Evolutionary conservation across 2,797 vertebrate species (phyloP), one percentile per base, ranked within the genome.

Genomic region (Diplodus sargus): DNA sequence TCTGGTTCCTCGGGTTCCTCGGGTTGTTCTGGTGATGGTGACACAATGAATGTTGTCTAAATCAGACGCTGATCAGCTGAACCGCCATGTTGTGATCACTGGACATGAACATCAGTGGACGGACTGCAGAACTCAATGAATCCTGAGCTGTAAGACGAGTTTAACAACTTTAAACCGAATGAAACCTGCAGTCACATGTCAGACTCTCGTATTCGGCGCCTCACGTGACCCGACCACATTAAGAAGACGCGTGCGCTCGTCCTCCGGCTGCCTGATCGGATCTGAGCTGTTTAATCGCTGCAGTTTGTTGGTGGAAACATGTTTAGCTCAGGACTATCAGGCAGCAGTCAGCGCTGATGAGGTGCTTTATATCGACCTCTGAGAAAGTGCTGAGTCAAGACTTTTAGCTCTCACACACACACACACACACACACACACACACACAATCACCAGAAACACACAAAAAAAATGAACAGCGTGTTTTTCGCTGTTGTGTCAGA

Each of bases 271-370:
- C 14, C 59, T 45, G 30, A 22, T 39, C 60, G n/a, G 20, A 22
- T 39, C 60, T 39, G 20, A 70, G 39, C 20, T 10, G 28, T 25
- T 70, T 66, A 23, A 73, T 20, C 16, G 62, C 9, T 63, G 61
- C 70, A 39, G 59, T 57, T 56, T 23, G 60, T 47, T 15, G n/a
- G 18, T 52, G 49, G 17, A 39, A 78, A 60, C 60, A 45, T 60
- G 82, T 74, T 70, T 20, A 78, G 63, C 59, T 81, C 79, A 54
- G 72, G 72, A 75, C 18, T 4, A 69, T 64, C 45, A 54, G 64
- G 48, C 56, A 23, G 1, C 61, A 30, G 64, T 70, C 69, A 74
- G 74, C 1, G 13, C 78, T 81, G 78, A 80, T 20, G 62, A 42
- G 78, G 47, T 8, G 82, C 43, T 74, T 82, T 63, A 8, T 65